Percentiles rank a stretch among this genome's conserved stretches.
These are phyloP conservation scores for Hirtodrosophila trivittata DNA, from an alignment of 2,888 invertebrate genomes.

Conservation along the genomic window DNA sequence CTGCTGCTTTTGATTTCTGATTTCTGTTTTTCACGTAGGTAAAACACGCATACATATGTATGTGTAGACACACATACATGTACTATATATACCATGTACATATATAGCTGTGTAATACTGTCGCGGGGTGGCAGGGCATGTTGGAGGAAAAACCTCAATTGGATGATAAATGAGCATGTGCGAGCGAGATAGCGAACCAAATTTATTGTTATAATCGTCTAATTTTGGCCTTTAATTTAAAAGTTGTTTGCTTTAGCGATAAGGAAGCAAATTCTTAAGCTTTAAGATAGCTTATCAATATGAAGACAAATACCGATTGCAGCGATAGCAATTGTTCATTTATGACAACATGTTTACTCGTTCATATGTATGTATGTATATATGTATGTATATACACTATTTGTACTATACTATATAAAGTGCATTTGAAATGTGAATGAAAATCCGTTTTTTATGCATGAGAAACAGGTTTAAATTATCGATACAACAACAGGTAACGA, in stretches of 20 bases:
- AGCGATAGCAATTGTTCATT: conserved; percentile 26
- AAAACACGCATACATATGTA: conserved; percentile 30
- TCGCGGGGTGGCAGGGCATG: conserved; percentile 10
- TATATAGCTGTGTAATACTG: conserved; percentile 12
- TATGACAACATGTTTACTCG: conserved; percentile 15
- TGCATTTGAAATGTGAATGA: background rate
- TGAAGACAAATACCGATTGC: conserved; percentile 14
- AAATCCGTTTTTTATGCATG: background rate
- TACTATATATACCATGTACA: conserved; percentile 2
- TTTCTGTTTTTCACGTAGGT: conserved; percentile 46
- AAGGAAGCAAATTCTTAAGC: conserved; percentile 39
- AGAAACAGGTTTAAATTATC: background rate
- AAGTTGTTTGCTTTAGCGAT: conserved; percentile 23
- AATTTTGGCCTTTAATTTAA: conserved; percentile 42
- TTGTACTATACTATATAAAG: background rate
- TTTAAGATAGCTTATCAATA: conserved; percentile 42
- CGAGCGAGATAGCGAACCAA: conserved; percentile 1
- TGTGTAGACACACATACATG: conserved; percentile 1
- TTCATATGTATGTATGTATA: conserved; percentile 7
- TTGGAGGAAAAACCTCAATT: conserved; percentile 35
- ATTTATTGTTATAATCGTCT: conserved; percentile 22
- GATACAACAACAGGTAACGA: background rate
- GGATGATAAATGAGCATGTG: conserved; percentile 35
- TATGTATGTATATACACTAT: conserved; percentile 5
- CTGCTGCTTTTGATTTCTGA: conserved; percentile 43